A percentile compares a stretch with the other conserved stretches of the same genome.
These are phyloP conservation scores for Chorisops tibialis DNA, from an alignment of 2,888 invertebrate species.

Conservation along the genomic window DNA sequence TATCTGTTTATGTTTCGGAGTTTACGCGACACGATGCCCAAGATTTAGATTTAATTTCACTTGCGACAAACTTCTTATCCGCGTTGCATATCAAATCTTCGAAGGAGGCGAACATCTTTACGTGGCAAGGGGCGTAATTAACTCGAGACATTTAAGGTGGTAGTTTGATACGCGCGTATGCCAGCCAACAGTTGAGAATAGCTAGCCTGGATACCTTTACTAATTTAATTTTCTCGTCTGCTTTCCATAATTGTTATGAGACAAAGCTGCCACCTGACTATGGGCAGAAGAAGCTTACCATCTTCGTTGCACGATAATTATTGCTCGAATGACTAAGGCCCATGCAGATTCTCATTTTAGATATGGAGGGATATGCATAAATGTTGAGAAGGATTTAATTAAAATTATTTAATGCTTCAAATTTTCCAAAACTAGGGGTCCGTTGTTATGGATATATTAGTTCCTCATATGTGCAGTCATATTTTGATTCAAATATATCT, in stretches of 20 bases:
- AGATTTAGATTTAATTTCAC: slow-evolving; percentile 14
- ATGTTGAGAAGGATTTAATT: too few relatives aligned
- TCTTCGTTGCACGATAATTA: too few relatives aligned
- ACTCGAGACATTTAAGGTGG: neutral
- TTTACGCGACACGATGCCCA: neutral
- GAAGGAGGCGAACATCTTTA: neutral
- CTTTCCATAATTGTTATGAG: slow-evolving; percentile 14
- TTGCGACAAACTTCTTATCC: neutral
- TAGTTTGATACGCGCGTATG: slow-evolving; percentile 7
- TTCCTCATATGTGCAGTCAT: too few relatives aligned
- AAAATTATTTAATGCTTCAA: too few relatives aligned
- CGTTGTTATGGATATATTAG: too few relatives aligned
- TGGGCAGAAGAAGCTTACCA: too few relatives aligned
- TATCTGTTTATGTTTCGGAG: neutral
- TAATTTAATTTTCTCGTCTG: slow-evolving; percentile 19
- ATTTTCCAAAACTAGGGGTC: too few relatives aligned
- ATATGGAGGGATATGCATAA: too few relatives aligned
- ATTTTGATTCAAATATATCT: too few relatives aligned
- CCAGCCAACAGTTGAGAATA: slow-evolving; percentile 15
- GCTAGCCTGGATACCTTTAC: neutral
- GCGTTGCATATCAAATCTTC: slow-evolving; percentile 14
- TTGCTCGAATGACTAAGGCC: too few relatives aligned
- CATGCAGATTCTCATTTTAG: too few relatives aligned
- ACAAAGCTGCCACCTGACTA: too few relatives aligned
- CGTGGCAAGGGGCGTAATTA: neutral